These are phyloP conservation scores for Petrocephalus schoutedeni DNA, from an alignment of 2,797 vertebrate species.

Conservation along the genomic window DNA sequence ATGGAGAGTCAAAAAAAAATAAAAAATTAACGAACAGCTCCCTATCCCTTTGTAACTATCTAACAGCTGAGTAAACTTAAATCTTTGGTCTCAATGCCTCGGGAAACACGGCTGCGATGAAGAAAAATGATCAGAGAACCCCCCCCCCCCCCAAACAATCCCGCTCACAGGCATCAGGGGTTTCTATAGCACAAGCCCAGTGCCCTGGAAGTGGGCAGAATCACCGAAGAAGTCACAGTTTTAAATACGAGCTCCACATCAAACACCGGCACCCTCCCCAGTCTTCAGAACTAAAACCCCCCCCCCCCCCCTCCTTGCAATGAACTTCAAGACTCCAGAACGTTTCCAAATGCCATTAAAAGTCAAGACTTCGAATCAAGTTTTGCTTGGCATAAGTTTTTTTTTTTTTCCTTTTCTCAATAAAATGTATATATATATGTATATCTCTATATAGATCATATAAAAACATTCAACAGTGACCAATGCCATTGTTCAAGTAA, in stretches of 20 bases:
- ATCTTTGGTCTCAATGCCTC: slow-evolving; percentile 64
- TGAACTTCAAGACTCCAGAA: not conserved
- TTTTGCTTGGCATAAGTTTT: not conserved
- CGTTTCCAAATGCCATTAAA: slow-evolving; percentile 10
- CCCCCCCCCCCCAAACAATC: slow-evolving; percentile 32
- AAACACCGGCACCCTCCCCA: not conserved
- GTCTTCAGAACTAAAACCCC: slow-evolving; percentile 27
- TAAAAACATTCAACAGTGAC: slow-evolving; percentile 78
- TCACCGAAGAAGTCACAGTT: slow-evolving; percentile 50
- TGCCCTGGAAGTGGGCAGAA: slow-evolving; percentile 32
- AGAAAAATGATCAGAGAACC: slow-evolving; percentile 33
- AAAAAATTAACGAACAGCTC: slow-evolving; percentile 30
- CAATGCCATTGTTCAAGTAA: slow-evolving; percentile 79
- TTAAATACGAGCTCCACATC: slow-evolving; percentile 33
- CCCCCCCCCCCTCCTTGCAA: slow-evolving; percentile 7
- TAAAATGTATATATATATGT: slow-evolving; percentile 57
- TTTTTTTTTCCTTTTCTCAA: slow-evolving; percentile 39
- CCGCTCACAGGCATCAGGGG: slow-evolving; percentile 9
- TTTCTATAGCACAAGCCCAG: slow-evolving; percentile 24
- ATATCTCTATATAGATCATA: slow-evolving; percentile 51
- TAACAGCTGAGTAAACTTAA: slow-evolving; percentile 47
- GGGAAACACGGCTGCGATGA: slow-evolving; percentile 18
- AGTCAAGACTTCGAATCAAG: slow-evolving; percentile 39
- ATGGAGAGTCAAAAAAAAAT: slow-evolving; percentile 10
- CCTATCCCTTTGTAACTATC: slow-evolving; percentile 34